These are phyloP conservation scores for Habrosyne pyritoides DNA, from an alignment of 2,888 invertebrate genomes.

Conservation along the genomic window DNA sequence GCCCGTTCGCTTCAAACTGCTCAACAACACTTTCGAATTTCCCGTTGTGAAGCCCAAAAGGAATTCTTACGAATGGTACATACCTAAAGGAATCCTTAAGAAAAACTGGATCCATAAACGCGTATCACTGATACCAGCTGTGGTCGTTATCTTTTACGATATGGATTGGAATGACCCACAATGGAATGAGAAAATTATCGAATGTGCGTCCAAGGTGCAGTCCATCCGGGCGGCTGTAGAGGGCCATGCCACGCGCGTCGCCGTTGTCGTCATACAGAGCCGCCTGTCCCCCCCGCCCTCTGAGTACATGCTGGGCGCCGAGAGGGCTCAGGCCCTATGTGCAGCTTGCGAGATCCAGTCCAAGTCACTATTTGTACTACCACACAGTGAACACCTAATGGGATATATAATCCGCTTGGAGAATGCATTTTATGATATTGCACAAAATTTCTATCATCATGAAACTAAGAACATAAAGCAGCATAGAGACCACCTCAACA, in stretches of 20 bases:
- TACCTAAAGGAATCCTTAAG: constrained; percentile 96
- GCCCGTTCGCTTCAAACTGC: constrained; percentile 91
- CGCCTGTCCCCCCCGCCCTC: constrained; percentile 89
- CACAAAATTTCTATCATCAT: constrained; percentile 95
- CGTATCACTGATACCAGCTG: constrained; percentile 93
- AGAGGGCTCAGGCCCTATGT: constrained; percentile 95
- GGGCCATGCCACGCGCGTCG: constrained; percentile 89
- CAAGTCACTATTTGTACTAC: constrained; percentile 96
- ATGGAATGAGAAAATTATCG: constrained; percentile 97
- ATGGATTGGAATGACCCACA: constrained; percentile 98
- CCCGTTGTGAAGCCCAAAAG: constrained; percentile 94
- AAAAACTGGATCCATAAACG: constrained; percentile 98
- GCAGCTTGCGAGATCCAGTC: constrained; percentile 95
- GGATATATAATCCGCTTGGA: constrained; percentile 91
- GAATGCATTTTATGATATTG: constrained; percentile 96
- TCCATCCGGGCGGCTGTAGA: constrained; percentile 89
- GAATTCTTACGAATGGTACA: constrained; percentile 97
- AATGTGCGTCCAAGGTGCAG: constrained; percentile 95
- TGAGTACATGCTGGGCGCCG: constrained; percentile 93
- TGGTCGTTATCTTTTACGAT: constrained; percentile 97
- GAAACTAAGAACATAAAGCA: constrained; percentile 93
- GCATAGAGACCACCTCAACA: constrained; percentile 95
- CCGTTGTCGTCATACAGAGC: constrained; percentile 95
- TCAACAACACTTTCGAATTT: constrained; percentile 93
- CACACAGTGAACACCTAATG: constrained; percentile 94